These are phyloP conservation scores for Pangasius larnaudii DNA, from an alignment of 2,797 vertebrate genomes.

Conservation along the genomic window DNA sequence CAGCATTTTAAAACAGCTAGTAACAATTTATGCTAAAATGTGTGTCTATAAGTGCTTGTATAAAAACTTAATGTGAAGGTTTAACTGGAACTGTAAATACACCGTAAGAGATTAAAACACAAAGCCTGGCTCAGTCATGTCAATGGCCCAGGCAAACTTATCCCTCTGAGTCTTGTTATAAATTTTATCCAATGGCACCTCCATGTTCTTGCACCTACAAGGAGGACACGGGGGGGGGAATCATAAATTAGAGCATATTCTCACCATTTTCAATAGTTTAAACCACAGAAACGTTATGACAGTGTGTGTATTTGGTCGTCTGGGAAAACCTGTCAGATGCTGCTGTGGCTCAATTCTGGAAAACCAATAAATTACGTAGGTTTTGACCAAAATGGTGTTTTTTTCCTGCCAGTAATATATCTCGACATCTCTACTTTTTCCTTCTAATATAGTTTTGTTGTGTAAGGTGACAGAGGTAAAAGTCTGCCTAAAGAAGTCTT, in stretches of 20 bases:
- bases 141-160: constrained; percentile 84
- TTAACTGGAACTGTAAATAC: background rate
- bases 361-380: background rate
- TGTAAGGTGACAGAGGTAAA: background rate
- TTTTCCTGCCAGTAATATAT: too few relatives aligned
- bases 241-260: background rate
- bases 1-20: constrained; percentile 8
- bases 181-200: constrained; percentile 79
- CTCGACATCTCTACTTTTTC: background rate
- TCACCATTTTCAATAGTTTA: background rate
- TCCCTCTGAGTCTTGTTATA: constrained; percentile 82
- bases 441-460: background rate
- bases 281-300: background rate
- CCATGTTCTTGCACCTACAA: constrained; percentile 80
- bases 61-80: background rate
- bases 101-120: constrained; percentile 66
- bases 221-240: background rate
- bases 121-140: constrained; percentile 82
- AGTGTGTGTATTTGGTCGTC: constrained; percentile 3
- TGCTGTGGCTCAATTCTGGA: background rate
- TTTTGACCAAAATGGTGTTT: background rate
- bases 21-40: background rate
- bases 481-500: too few relatives aligned
- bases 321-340: background rate
- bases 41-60: background rate